phyloP scores from a whole-genome alignment of 2,888 invertebrate species.

The Epinotia brunnichana region DNA sequence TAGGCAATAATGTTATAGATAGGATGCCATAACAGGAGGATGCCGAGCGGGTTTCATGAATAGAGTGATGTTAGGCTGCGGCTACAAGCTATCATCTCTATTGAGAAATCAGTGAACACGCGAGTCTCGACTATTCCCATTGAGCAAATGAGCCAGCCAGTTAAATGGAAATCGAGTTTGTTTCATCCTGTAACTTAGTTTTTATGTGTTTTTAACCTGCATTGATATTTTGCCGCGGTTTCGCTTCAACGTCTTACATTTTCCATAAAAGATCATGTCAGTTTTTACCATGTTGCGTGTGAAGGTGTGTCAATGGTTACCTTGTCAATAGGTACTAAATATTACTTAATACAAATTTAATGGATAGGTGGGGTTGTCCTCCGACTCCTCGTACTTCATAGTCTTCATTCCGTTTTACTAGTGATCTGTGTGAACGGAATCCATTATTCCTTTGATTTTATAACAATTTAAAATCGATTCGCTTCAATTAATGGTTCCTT shows the following conservation, averaged over 20 bases:
- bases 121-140: constrained; percentile 6
- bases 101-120: constrained; percentile 34
- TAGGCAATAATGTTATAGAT: constrained; percentile 71
- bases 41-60: constrained; percentile 68
- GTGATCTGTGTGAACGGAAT: background rate
- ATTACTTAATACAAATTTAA: background rate
- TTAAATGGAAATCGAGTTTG: constrained; percentile 14
- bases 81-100: constrained; percentile 44
- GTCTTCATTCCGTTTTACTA: background rate
- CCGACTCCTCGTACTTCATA: too few relatives aligned
- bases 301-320: background rate
- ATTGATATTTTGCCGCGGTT: background rate
- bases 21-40: constrained; percentile 68
- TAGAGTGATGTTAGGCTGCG: constrained; percentile 49
- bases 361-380: background rate
- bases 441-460: constrained; percentile 14
- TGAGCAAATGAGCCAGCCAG: constrained; percentile 15
- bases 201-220: background rate
- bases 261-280: background rate
- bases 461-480: constrained; percentile 1
- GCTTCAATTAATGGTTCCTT: constrained; percentile 21
- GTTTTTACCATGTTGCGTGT: background rate
- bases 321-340: background rate
- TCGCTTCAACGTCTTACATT: background rate
- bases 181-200: constrained; percentile 11